Percentiles rank a stretch among this genome's conserved stretches.
Conservation (phyloP, 1,140 invertebrate species). For the Drosophila orena region DNA sequence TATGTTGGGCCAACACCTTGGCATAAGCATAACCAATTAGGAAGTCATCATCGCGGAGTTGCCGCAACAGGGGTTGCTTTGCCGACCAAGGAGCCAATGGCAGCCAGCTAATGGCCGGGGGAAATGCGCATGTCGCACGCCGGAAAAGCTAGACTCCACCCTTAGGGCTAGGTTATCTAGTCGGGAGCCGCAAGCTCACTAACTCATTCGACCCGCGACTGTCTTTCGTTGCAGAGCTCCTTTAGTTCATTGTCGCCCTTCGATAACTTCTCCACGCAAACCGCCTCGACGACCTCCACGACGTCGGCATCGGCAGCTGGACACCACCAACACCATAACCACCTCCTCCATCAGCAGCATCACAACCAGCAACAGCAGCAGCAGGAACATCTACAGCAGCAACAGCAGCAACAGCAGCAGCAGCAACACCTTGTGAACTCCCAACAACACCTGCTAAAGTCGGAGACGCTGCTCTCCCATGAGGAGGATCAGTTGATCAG, state of each 20-base stretch:
- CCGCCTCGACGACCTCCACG: slow-evolving; percentile 61
- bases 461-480: slow-evolving; percentile 70
- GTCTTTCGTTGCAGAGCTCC: slow-evolving; percentile 78
- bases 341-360: slow-evolving; percentile 47
- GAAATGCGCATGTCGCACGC: slow-evolving; percentile 60
- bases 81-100: slow-evolving; percentile 44
- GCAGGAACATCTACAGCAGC: slow-evolving; percentile 49
- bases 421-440: slow-evolving; percentile 43
- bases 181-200: slow-evolving; percentile 9
- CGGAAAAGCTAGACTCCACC: slow-evolving; percentile 51
- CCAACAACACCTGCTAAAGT: slow-evolving; percentile 51
- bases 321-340: slow-evolving; percentile 52
- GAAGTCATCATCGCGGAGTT: slow-evolving; percentile 26
- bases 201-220: slow-evolving; percentile 58
- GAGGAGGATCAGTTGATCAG: slow-evolving; percentile 79
- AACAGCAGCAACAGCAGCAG: slow-evolving; percentile 49
- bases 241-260: slow-evolving; percentile 84
- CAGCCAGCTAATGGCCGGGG: neutral
- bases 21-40: slow-evolving; percentile 64
- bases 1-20: slow-evolving; percentile 42
- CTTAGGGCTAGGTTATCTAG: slow-evolving; percentile 28
- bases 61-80: slow-evolving; percentile 42
- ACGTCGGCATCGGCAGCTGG: slow-evolving; percentile 51
- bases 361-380: slow-evolving; percentile 35
- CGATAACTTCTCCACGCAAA: slow-evolving; percentile 81